Percentiles rank a stretch among this genome's conserved stretches.
These are phyloP conservation scores for Asarcornis scutulata DNA, from an alignment of 2,113 vertebrate genomes.

Conservation along the genomic window DNA sequence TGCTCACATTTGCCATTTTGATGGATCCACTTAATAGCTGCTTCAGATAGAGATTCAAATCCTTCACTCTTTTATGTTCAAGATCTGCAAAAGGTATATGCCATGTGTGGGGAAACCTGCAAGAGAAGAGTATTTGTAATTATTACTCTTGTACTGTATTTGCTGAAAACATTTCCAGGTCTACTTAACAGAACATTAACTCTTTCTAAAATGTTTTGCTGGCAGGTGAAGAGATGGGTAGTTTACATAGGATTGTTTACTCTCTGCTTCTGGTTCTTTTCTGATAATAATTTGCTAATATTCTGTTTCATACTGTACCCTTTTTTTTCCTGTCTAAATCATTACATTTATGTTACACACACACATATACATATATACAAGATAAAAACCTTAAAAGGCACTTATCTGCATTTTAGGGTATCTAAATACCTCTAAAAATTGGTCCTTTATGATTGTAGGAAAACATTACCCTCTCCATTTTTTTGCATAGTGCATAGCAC, in stretches of 20 bases:
- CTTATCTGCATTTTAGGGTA: neutral
- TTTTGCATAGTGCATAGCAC: neutral
- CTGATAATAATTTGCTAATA: neutral
- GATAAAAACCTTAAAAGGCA: neutral
- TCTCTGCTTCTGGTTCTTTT: neutral
- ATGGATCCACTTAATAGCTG: conserved; percentile 79
- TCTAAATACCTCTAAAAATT: neutral
- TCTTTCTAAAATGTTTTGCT: neutral
- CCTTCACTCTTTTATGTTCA: conserved; percentile 75
- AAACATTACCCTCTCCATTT: neutral
- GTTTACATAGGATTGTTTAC: neutral
- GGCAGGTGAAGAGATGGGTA: neutral
- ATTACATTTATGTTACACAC: neutral
- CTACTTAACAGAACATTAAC: neutral
- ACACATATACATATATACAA: neutral
- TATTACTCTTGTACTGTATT: neutral
- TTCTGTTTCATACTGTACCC: neutral
- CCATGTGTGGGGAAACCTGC: conserved; percentile 84
- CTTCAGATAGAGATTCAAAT: conserved; percentile 85
- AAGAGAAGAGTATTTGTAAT: neutral
- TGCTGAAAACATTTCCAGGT: neutral
- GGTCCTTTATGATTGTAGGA: neutral
- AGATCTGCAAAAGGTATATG: conserved; percentile 74
- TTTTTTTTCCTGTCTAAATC: neutral
- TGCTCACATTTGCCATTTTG: conserved; percentile 66